Base-by-base conservation (phyloP, 2,888 invertebrate species). In the Tanytarsus gracilentus region DNA sequence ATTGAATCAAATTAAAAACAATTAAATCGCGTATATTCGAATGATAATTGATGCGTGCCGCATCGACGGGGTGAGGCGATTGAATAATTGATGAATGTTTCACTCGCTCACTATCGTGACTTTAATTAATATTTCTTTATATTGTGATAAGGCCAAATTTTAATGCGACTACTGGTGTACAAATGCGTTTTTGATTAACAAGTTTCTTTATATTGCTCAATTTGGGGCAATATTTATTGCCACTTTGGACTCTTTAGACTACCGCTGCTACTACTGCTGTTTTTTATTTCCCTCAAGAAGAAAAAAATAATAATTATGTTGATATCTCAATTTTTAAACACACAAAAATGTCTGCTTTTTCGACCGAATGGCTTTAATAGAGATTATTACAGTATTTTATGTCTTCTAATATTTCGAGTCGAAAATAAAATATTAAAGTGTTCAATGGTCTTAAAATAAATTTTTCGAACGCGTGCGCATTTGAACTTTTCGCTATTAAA, bases 1-100 rank as follows among this genome's bases (percentile, higher is more conserved):
- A 53, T 53, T 53, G 53, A 53, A 53, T 53, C 53, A 36, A 53
- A 53, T 53, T 53, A 53, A 53, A 53, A 53, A 36, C 25, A 33
- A 53, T 53, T 53, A 39, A 52, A 52, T 52, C 14, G 52, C 48
- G 23, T 18, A 48, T 48, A 48, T n/a, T n/a, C n/a, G n/a, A n/a
- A n/a, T n/a, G 23, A 48, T 48, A 52, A 27, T 39, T 36, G 53
- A 39, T 53, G 53, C 53, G 23, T 36, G n/a, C 23, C 39, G 18
- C 53, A 36, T 36, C 44, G 23, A 23, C 33, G 9, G 11, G 9
- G 9, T 44, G 44, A 23, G 44, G 11, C 21, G 16, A n/a, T n/a
- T n/a, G n/a, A n/a, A n/a, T n/a, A n/a, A n/a, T n/a, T n/a, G n/a
- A n/a, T n/a, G n/a, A n/a, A n/a, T n/a, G n/a, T n/a, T n/a, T n/a